Conservation (phyloP, 1,140 invertebrate genomes). For the Drosophila saltans region DNA sequence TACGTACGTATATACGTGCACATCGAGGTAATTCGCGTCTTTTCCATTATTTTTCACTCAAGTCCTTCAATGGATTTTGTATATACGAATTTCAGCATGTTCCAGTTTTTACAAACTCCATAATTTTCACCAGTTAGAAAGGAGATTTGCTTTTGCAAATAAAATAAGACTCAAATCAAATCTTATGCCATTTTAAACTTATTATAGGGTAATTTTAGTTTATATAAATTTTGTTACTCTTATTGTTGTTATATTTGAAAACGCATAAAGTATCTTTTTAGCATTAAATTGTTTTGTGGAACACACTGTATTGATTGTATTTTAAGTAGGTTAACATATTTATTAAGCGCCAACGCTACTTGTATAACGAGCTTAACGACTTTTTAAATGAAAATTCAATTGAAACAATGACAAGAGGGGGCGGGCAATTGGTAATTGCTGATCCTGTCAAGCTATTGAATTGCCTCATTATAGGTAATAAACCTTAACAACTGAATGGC, state of each 20-base stretch:
- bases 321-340: conserved; percentile 71
- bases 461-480: conserved; percentile 63
- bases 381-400: conserved; percentile 71
- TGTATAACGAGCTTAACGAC: conserved; percentile 66
- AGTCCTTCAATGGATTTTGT: conserved; percentile 28
- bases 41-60: conserved; percentile 44
- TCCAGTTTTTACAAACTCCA: neutral
- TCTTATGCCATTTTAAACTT: neutral
- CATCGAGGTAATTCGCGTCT: neutral
- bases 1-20: neutral
- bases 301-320: conserved; percentile 60
- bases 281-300: neutral
- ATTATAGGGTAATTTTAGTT: no score
- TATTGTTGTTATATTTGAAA: no score
- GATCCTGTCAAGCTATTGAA: conserved; percentile 47
- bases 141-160: neutral
- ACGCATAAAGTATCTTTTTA: no score
- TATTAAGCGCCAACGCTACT: conserved; percentile 33
- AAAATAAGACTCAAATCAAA: neutral
- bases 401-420: conserved; percentile 51
- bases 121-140: neutral
- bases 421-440: conserved; percentile 32
- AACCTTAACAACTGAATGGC: conserved; percentile 32
- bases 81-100: neutral
- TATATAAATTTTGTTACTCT: no score